These are phyloP conservation scores for Dermochelys coriacea DNA, from an alignment of 2,797 vertebrate genomes.

Conservation along the genomic window DNA sequence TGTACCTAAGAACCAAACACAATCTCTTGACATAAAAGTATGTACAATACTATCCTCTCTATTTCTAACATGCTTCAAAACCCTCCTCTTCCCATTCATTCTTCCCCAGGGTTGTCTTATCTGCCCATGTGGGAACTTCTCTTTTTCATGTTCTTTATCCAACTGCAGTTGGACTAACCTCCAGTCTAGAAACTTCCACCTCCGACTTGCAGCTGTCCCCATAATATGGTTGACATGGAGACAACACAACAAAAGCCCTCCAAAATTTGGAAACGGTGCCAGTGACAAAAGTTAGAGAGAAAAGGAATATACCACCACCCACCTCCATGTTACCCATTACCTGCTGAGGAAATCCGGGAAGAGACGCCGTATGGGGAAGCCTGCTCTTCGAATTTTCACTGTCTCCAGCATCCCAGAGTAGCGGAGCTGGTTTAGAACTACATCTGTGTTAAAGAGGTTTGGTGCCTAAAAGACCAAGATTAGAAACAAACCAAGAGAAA, in stretches of 20 bases:
- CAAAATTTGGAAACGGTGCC: background rate
- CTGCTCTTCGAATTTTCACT: constrained; percentile 92
- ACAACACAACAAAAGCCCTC: constrained; percentile 23
- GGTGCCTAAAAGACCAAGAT: constrained; percentile 80
- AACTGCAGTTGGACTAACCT: background rate
- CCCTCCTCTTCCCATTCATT: background rate
- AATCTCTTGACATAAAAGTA: constrained; percentile 8
- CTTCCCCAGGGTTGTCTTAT: background rate
- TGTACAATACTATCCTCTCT: background rate
- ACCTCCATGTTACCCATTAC: constrained; percentile 68
- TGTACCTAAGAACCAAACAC: constrained; percentile 84
- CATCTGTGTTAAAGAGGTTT: constrained; percentile 86
- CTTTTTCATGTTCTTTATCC: constrained; percentile 16
- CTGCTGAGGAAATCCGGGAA: constrained; percentile 90
- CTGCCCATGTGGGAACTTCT: background rate
- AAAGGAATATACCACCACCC: background rate
- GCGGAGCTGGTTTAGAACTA: constrained; percentile 91
- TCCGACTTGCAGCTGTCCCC: constrained; percentile 28
- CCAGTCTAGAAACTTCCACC: constrained; percentile 49
- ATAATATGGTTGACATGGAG: background rate
- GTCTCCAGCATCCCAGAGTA: constrained; percentile 96
- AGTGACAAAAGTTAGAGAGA: background rate
- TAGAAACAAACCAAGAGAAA: background rate
- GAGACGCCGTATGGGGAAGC: constrained; percentile 90
- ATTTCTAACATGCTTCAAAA: background rate